Base-by-base conservation (phyloP, 92 coral and sea anemone species). In the Desmophyllum pertusum region DNA sequence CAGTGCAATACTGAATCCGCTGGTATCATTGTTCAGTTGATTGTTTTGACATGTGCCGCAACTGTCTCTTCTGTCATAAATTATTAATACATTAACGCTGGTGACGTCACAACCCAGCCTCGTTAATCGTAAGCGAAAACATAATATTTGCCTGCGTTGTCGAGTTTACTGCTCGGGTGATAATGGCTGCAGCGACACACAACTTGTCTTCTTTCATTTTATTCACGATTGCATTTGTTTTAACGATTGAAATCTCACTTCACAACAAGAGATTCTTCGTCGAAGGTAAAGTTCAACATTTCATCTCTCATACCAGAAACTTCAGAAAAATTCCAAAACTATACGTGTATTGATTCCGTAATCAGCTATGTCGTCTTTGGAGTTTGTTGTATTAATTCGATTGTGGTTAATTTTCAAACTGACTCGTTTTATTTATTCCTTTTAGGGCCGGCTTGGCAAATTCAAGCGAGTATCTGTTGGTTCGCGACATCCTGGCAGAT, bases 71-170 rank as follows among this genome's bases (percentile, higher is more conserved):
- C 31, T 62, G 67, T 30, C 73, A 66, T 30, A 67, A 36, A 67
- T 67, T 19, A 67, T 5, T 6, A 13, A 4, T 62, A n/a, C 64
- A 18, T 30, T 8, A 10, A 65, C 37, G 41, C 43, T 67, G 13
- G 42, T 78, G 83, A 78, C 83, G 83, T 78, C 83, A 76, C 53
- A 35, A 35, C 70, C 2, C 70, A 5, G 10, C 33, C 71, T 13
- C 9, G 8, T 17, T 18, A 1, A 10, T 48, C 40, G 66, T 21
- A 25, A 50, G 73, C 37, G 17, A 10, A 31, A 27, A 5, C 31
- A n/a, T 39, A 15, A 30, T 61, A 36, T 36, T 68, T 17, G 39
- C 83, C 21, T 45, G 41, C 62, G 61, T 27, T 63, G 37, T 46
- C 18, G 19, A 43, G 31, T 37, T 25, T 46, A 38, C 23, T 2